A percentile compares a stretch with the other conserved stretches of the same genome.
Conservation (phyloP, 2,888 invertebrate species). For the Trachelus troglodyta region DNA sequence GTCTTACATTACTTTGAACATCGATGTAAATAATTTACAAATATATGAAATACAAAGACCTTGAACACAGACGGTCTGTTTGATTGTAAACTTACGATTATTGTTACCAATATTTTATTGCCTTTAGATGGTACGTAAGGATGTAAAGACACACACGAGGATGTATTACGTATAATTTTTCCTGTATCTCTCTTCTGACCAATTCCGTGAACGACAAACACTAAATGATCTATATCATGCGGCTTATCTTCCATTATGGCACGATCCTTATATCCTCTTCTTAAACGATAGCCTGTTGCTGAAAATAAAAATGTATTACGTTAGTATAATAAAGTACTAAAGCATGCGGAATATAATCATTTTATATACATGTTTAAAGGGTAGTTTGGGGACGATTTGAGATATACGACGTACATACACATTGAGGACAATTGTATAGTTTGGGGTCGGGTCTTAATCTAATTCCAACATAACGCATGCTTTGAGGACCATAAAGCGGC, state of each 20-base stretch:
- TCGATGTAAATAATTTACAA: not conserved
- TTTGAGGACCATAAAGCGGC: too few relatives aligned
- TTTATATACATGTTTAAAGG: not conserved
- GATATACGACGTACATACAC: too few relatives aligned
- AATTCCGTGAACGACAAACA: conserved; percentile 80
- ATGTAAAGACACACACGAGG: conserved; percentile 62
- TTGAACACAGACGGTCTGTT: not conserved
- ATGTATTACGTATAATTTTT: conserved; percentile 73
- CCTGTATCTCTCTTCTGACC: conserved; percentile 78
- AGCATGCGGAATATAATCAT: not conserved
- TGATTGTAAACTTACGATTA: conserved; percentile 20
- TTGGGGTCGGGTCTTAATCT: too few relatives aligned
- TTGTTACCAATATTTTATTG: conserved; percentile 13
- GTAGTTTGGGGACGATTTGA: too few relatives aligned
- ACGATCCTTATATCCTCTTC: conserved; percentile 70
- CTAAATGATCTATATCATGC: conserved; percentile 74
- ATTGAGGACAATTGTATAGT: too few relatives aligned
- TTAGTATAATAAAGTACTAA: conserved; percentile 4
- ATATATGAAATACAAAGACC: not conserved
- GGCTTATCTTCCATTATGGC: conserved; percentile 73
- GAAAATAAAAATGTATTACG: not conserved
- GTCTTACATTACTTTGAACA: not conserved
- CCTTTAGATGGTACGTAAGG: conserved; percentile 29
- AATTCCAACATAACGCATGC: too few relatives aligned
- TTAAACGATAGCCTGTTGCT: conserved; percentile 71